Conservation (phyloP, 2,888 invertebrate genomes). For the Rhopalosiphum nymphaeae region DNA sequence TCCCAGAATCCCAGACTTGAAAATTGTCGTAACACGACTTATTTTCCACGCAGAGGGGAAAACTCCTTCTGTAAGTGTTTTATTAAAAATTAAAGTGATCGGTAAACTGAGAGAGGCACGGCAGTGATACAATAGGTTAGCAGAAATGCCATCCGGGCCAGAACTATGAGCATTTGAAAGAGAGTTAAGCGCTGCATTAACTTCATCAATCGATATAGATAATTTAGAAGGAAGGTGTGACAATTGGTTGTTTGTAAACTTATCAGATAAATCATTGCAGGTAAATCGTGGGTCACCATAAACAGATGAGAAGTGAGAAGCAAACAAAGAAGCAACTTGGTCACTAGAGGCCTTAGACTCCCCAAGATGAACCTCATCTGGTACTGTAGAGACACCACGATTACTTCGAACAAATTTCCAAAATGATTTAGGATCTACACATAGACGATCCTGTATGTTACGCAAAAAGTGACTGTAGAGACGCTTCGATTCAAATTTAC, state of each 20-base stretch:
- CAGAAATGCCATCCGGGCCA: background rate
- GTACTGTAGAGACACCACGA: background rate
- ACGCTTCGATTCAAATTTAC: too few species aligned
- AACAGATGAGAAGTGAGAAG: background rate
- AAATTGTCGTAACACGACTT: too few species aligned
- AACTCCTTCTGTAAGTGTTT: too few species aligned
- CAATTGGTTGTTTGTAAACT: background rate
- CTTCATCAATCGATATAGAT: background rate
- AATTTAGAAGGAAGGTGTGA: background rate
- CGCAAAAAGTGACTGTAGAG: too few species aligned
- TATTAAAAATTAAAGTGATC: too few species aligned
- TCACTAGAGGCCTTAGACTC: background rate
- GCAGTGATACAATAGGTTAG: background rate
- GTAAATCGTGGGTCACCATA: background rate
- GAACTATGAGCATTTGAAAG: background rate
- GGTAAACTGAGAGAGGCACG: too few species aligned
- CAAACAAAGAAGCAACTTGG: constrained; percentile 5
- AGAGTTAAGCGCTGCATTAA: background rate
- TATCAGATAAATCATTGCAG: background rate
- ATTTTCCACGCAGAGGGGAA: too few species aligned
- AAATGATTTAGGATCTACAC: background rate
- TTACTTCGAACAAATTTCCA: constrained; percentile 28
- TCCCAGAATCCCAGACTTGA: background rate
- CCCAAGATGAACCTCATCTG: constrained; percentile 28
- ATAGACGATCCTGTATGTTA: too few species aligned